Evolutionary conservation across 2,797 vertebrate species (phyloP).

Genomic region (Chelidonichthys spinosus): DNA sequence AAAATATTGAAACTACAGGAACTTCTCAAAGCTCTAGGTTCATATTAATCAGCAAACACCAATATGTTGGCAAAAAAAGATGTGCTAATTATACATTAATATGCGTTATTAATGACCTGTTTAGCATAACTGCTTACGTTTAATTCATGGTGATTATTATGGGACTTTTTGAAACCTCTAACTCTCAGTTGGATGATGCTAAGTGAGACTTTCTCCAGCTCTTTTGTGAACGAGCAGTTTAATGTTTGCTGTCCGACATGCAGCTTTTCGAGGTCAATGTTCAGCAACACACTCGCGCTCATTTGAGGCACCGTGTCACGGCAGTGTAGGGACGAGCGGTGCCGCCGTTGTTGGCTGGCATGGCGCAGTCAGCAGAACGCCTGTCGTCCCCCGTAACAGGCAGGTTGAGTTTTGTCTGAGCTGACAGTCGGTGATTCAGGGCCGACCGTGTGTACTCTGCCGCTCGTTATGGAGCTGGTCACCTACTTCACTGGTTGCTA

Average conservation of each 20-base stretch:
- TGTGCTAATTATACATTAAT: slow-evolving; percentile 47
- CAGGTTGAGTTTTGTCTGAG: slow-evolving; percentile 54
- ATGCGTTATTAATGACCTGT: slow-evolving; percentile 56
- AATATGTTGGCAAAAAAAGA: slow-evolving; percentile 30
- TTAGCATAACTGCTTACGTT: slow-evolving; percentile 54
- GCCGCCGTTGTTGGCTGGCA: slow-evolving; percentile 30
- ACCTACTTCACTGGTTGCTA: no score
- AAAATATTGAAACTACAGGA: slow-evolving; percentile 29
- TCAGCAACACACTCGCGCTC: slow-evolving; percentile 4
- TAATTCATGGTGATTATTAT: slow-evolving; percentile 43
- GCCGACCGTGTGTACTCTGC: slow-evolving; percentile 14
- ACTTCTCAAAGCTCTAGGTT: slow-evolving; percentile 15
- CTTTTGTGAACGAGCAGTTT: slow-evolving; percentile 39
- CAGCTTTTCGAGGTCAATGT: slow-evolving; percentile 37
- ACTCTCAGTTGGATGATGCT: slow-evolving; percentile 47
- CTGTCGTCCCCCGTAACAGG: slow-evolving; percentile 39
- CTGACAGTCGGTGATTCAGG: slow-evolving; percentile 54
- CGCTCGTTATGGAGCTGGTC: slow-evolving; percentile 54
- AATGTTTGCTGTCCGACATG: background rate
- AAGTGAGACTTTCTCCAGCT: slow-evolving; percentile 44
- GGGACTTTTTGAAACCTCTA: slow-evolving; percentile 37
- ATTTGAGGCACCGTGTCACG: slow-evolving; percentile 27
- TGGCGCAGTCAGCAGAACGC: slow-evolving; percentile 50
- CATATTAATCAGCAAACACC: slow-evolving; percentile 31
- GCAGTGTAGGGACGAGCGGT: slow-evolving; percentile 1